phyloP scores from a whole-genome alignment of 37 sponge, comb jelly and placozoan genomes.

The Agelas oroides region DNA sequence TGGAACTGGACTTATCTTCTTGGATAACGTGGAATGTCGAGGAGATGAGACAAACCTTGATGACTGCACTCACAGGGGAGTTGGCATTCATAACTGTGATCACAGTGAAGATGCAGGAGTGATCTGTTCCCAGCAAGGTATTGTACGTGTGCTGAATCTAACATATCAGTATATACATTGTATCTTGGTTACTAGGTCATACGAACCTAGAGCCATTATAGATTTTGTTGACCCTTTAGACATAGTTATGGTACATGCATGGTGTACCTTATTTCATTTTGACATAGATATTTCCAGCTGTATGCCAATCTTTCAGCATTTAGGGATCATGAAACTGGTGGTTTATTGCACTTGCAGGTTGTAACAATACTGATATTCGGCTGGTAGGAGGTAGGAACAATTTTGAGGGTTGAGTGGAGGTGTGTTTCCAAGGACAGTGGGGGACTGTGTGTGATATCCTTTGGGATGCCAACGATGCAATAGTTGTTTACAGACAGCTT shows the following conservation, averaged over 20 bases:
- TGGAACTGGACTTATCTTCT: slow-evolving; percentile 42
- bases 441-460: slow-evolving; percentile 41
- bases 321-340: too few relatives aligned
- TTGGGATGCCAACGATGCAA: neutral
- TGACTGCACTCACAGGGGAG: slow-evolving; percentile 15
- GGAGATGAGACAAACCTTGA: slow-evolving; percentile 45
- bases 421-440: slow-evolving; percentile 36
- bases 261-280: too few relatives aligned
- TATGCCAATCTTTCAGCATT: too few relatives aligned
- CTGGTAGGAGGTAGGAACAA: slow-evolving; percentile 5
- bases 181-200: too few relatives aligned
- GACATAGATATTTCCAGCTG: too few relatives aligned
- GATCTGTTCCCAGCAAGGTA: slow-evolving; percentile 22
- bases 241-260: too few relatives aligned
- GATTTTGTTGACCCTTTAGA: too few relatives aligned
- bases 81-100: slow-evolving; percentile 26
- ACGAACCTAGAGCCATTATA: too few relatives aligned
- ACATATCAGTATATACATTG: too few relatives aligned
- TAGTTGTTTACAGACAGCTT: neutral
- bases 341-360: neutral
- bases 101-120: slow-evolving; percentile 63
- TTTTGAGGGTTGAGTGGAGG: slow-evolving; percentile 21
- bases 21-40: slow-evolving; percentile 50
- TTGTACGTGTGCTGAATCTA: too few relatives aligned
- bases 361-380: slow-evolving; percentile 37